Evolutionary conservation across 53 echinoderm and acorn worm species (phyloP).

Genomic region (Luidia sarsii): DNA sequence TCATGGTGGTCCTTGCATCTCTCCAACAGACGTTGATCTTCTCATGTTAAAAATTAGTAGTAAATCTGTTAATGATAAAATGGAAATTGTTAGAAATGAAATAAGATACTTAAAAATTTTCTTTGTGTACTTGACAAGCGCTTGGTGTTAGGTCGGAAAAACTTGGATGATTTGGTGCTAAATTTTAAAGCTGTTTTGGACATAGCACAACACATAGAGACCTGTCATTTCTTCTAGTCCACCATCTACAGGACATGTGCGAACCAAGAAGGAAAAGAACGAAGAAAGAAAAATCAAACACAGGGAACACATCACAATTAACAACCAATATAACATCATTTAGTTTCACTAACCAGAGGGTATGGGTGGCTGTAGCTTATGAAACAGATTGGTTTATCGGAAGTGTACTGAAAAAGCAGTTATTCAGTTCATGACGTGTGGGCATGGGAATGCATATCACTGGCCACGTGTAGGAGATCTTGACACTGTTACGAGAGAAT

Average conservation of each 20-base stretch:
- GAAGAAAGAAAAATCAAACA: not conserved
- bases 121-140: constrained; percentile 14
- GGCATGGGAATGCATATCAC: no score
- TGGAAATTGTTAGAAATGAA: constrained; percentile 6
- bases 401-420: constrained; percentile 30
- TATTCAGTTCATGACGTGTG: no score
- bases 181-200: constrained; percentile 3
- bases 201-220: not conserved
- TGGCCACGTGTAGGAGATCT: no score
- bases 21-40: not conserved
- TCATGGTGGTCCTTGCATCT: constrained; percentile 33
- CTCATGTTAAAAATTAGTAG: no score
- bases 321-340: not conserved
- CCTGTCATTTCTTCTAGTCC: no score
- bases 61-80: not conserved
- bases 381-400: constrained; percentile 56
- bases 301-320: not conserved
- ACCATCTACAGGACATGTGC: no score
- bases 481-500: no score
- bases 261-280: not conserved
- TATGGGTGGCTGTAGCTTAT: constrained; percentile 52
- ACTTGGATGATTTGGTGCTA: not conserved
- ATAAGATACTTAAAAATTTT: constrained; percentile 26
- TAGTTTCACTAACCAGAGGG: not conserved
- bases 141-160: constrained; percentile 5